Percentiles rank a stretch among this genome's conserved stretches.
Conservation (phyloP, 2,888 invertebrate genomes). For the Campoplex capitator region DNA sequence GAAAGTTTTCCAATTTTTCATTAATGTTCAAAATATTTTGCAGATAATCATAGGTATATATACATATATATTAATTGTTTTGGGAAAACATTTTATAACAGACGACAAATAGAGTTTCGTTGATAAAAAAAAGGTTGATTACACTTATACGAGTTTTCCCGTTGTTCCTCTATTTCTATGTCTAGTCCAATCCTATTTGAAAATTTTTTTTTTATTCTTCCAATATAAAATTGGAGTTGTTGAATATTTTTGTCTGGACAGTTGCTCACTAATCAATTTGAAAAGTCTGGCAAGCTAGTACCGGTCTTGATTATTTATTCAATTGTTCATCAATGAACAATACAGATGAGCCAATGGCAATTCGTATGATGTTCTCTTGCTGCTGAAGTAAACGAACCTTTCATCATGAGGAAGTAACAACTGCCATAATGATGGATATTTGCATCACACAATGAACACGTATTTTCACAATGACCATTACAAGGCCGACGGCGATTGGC, state of each 20-base stretch:
- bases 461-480: conserved; percentile 9
- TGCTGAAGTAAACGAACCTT: not conserved
- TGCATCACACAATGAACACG: conserved; percentile 5
- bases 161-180: not conserved
- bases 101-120: not conserved
- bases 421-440: not conserved
- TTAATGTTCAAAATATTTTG: not conserved
- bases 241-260: not conserved
- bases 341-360: not conserved
- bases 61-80: no score
- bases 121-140: not conserved
- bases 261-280: not conserved
- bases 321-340: not conserved
- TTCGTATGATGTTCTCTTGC: not conserved
- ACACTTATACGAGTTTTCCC: not conserved
- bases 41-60: no score
- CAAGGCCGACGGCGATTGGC: not conserved
- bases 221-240: not conserved
- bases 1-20: not conserved
- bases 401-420: not conserved
- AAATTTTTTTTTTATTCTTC: not conserved
- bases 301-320: not conserved
- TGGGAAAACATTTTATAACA: not conserved
- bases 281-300: not conserved
- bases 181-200: not conserved